Conservation (phyloP, 2,113 vertebrate genomes). For the Sinosuthora webbiana region DNA sequence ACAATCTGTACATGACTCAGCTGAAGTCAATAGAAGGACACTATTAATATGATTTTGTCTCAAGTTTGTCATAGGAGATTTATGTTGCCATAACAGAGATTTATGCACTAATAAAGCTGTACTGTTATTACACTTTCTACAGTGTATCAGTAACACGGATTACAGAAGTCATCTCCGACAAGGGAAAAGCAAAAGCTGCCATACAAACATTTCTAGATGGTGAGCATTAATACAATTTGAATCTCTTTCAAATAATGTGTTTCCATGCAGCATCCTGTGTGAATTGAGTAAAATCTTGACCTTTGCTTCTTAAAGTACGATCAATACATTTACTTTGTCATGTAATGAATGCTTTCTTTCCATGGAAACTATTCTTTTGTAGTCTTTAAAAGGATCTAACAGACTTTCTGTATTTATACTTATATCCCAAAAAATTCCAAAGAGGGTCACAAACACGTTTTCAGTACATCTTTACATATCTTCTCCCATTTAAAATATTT, state of each 20-base stretch:
- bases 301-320: neutral
- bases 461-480: neutral
- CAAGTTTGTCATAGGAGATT: slow-evolving; percentile 29
- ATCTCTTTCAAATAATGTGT: neutral
- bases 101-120: slow-evolving; percentile 26
- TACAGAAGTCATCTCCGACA: neutral
- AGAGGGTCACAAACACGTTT: neutral
- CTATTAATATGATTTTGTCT: slow-evolving; percentile 27
- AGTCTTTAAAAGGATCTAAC: neutral
- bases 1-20: neutral
- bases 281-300: neutral
- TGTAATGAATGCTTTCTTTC: neutral
- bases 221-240: neutral
- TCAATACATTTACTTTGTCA: neutral
- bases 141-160: neutral
- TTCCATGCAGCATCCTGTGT: neutral
- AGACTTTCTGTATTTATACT: neutral
- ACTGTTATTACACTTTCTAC: neutral
- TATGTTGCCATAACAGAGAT: slow-evolving; percentile 11
- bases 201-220: neutral
- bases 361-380: neutral
- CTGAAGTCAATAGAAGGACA: neutral
- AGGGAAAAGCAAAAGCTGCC: neutral
- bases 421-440: neutral
- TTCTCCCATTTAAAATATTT: neutral